A percentile compares a stretch with the other conserved stretches of the same genome.
These are phyloP conservation scores for Cossypha heuglini DNA, from an alignment of 2,797 vertebrate species.

Conservation along the genomic window DNA sequence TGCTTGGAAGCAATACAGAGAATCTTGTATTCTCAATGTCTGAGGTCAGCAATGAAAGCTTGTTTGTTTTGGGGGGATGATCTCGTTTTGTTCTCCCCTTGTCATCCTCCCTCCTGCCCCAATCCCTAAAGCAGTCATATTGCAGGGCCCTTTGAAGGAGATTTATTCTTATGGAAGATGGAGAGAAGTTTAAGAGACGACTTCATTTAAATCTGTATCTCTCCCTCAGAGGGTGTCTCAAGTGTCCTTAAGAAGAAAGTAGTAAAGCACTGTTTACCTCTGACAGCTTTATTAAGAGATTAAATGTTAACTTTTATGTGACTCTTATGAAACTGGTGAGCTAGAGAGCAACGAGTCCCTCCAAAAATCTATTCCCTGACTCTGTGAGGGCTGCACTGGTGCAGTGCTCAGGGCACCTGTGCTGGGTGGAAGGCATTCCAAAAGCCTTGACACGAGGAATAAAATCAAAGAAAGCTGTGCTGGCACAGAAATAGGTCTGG, in stretches of 20 bases:
- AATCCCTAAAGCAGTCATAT: background rate
- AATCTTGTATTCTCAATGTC: background rate
- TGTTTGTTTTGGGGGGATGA: background rate
- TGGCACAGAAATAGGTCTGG: background rate
- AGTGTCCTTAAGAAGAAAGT: background rate
- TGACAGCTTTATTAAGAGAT: constrained; percentile 52
- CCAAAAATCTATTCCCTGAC: background rate
- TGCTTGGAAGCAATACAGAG: background rate
- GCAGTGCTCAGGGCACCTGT: background rate
- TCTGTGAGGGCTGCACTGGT: rapidly evolving
- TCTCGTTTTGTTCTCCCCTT: background rate
- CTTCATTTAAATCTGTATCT: background rate
- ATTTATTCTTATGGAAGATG: background rate
- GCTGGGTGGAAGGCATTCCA: background rate
- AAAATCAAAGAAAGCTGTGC: background rate
- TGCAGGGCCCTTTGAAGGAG: background rate
- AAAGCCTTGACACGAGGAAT: background rate
- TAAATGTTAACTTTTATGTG: background rate
- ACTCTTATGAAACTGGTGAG: background rate
- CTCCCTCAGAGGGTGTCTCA: background rate
- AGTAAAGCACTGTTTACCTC: constrained; percentile 24
- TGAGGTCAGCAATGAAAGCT: background rate
- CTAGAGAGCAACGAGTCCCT: background rate
- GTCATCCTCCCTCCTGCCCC: background rate
- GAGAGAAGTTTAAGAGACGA: background rate